These are phyloP conservation scores for Drosophila colorata DNA, from an alignment of 2,888 invertebrate species.

Conservation along the genomic window DNA sequence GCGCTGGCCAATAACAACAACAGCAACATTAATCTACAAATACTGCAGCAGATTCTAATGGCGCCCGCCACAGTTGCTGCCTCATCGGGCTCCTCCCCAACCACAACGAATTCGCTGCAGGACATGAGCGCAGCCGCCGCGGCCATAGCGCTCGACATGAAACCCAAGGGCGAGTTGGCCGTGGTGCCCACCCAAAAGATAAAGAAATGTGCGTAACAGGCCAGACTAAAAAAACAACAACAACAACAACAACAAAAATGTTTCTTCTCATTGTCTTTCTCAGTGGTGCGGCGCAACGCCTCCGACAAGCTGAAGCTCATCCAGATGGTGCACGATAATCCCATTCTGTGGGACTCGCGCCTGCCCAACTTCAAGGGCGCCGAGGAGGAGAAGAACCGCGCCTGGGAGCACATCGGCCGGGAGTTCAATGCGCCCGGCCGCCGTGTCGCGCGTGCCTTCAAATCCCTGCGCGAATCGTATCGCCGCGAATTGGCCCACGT, in stretches of 20 bases:
- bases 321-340: slow-evolving; percentile 84
- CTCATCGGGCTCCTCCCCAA: slow-evolving; percentile 52
- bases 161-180: slow-evolving; percentile 66
- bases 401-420: slow-evolving; percentile 83
- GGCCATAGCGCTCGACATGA: slow-evolving; percentile 80
- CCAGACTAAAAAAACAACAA: not conserved
- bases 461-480: slow-evolving; percentile 84
- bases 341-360: slow-evolving; percentile 84
- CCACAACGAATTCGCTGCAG: slow-evolving; percentile 76
- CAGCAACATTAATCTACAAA: slow-evolving; percentile 43
- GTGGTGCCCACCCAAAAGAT: slow-evolving; percentile 68
- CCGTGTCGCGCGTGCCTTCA: slow-evolving; percentile 83
- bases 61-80: slow-evolving; percentile 68
- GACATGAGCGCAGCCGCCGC: slow-evolving; percentile 80
- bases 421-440: slow-evolving; percentile 84
- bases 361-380: slow-evolving; percentile 84
- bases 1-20: slow-evolving; percentile 35
- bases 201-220: slow-evolving; percentile 69
- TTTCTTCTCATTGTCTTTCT: slow-evolving; percentile 12
- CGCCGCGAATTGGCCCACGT: slow-evolving; percentile 84
- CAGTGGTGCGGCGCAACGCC: slow-evolving; percentile 84
- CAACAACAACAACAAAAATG: not conserved
- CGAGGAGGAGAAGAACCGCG: slow-evolving; percentile 84
- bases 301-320: slow-evolving; percentile 84
- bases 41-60: slow-evolving; percentile 59